These are phyloP conservation scores for Microtus obscurus DNA, from an alignment of 2,797 vertebrate genomes.

Conservation along the genomic window DNA sequence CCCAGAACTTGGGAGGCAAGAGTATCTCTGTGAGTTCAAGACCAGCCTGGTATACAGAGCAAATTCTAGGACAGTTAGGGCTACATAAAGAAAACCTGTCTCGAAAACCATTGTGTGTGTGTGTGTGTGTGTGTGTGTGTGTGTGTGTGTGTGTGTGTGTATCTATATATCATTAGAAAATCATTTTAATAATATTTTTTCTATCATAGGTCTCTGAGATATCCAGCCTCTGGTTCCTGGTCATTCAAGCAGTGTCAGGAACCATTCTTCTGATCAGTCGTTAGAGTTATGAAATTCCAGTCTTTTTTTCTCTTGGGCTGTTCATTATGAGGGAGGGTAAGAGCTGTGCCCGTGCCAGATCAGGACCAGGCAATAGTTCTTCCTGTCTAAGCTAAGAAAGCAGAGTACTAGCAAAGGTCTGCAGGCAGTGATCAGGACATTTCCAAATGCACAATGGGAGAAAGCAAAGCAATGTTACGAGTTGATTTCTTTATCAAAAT, in stretches of 20 bases:
- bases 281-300: neutral
- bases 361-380: neutral
- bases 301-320: neutral
- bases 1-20: no score
- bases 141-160: neutral
- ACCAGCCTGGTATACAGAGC: no score
- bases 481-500: neutral
- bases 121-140: neutral
- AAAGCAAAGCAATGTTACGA: slow-evolving; percentile 44
- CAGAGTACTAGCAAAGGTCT: slow-evolving; percentile 17
- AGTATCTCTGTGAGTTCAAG: no score
- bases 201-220: neutral
- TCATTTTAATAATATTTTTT: neutral
- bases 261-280: neutral
- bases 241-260: neutral
- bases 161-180: neutral
- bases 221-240: neutral
- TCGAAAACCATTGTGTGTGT: no score
- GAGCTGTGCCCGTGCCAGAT: neutral
- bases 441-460: slow-evolving; percentile 11
- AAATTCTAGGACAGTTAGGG: no score
- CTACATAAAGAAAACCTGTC: no score
- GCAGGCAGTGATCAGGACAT: neutral
- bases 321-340: neutral
- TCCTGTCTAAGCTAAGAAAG: neutral